Evolutionary conservation across 1,140 invertebrate species (phyloP), one percentile per base, ranked within the genome.

Genomic region (Zaprionus davidi): DNA sequence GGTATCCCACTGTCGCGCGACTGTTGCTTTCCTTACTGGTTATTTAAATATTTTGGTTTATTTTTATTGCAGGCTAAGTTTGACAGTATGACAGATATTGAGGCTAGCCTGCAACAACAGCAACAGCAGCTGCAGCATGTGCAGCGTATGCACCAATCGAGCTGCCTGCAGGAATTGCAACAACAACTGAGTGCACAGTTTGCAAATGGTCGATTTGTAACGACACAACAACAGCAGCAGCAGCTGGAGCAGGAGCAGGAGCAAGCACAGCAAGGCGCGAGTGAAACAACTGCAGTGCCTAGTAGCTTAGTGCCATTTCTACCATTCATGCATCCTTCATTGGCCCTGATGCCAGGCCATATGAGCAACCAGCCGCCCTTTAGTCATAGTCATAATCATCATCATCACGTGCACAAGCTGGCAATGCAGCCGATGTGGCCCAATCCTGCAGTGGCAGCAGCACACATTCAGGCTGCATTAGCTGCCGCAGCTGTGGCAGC

Each of bases 391-490:
- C 56, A 71, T 31, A 31, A 31, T 31, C 28, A 26, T 31, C 66
- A 28, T 57, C 51, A 70, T 53, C 85, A 84, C 15, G 46, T 51
- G 15, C 64, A 70, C 31, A 90, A 86, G 65, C 56, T 78, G 38
- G 26, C 81, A 7, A 56, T 91, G 59, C 81, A 90, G 36, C 79
- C 91, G 1, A 90, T 92, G 73, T 92, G 91, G 91, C 84, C 90
- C 2, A 80, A 79, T 38, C 83, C 86, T n/a, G 87, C 91, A 3
- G 85, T 91, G 12, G 88, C 87, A 34, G 88, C 91, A 24, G 91
- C 91, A 7, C 91, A 92, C 31, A 87, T 92, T 17, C 91, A 92
- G 70, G 91, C 87, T 5, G 91, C 91, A 17, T 68, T 92, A 22
- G 91, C 90, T 3, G 91, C 81, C 13, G 91, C 91, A 5, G 91